Conservation (phyloP, 2,113 vertebrate species). For the Laticauda colubrina region DNA sequence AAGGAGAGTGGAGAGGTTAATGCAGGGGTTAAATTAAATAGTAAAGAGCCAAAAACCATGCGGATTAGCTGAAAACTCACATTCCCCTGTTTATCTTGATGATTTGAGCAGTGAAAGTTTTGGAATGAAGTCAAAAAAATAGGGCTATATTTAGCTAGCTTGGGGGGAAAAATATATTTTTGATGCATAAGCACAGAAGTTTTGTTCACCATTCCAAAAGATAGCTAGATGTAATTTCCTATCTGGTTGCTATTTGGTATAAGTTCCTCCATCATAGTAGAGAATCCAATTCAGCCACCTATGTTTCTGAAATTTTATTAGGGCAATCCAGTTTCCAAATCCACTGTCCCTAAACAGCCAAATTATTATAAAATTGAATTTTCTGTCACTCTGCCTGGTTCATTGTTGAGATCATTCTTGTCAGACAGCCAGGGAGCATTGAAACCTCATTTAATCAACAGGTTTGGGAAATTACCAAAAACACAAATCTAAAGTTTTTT, state of each 20-base stretch:
- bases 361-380: constrained; percentile 16
- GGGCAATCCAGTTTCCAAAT: background rate
- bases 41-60: background rate
- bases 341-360: background rate
- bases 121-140: constrained; percentile 10
- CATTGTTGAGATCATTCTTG: background rate
- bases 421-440: background rate
- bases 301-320: constrained; percentile 11
- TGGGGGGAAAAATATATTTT: background rate
- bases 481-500: background rate
- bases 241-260: background rate
- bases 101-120: constrained; percentile 15
- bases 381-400: constrained; percentile 6
- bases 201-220: constrained; percentile 24
- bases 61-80: constrained; percentile 10
- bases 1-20: background rate
- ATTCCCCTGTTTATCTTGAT: constrained; percentile 8
- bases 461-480: background rate
- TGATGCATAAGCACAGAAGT: background rate
- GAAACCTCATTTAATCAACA: constrained; percentile 4
- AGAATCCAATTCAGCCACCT: background rate
- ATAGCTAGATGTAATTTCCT: background rate
- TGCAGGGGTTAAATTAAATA: background rate
- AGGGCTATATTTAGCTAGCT: background rate
- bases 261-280: background rate